phyloP scores from a whole-genome alignment of 2,797 vertebrate species.

The Scleropages formosus region DNA sequence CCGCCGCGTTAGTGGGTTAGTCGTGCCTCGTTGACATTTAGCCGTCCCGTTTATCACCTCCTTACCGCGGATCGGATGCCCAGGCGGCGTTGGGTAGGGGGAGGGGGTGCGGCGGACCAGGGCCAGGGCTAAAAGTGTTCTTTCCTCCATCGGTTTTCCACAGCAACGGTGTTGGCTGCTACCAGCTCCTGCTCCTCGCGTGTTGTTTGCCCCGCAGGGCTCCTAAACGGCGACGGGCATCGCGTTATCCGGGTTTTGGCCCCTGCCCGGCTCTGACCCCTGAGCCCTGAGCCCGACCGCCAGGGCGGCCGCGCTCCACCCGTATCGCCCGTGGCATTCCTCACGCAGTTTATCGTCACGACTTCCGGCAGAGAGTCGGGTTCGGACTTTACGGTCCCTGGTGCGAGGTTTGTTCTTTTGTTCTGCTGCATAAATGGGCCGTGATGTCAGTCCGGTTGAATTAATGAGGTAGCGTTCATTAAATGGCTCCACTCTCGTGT shows the following conservation, averaged over 20 bases:
- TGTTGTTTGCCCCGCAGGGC: not conserved
- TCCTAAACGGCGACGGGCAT: too few species aligned
- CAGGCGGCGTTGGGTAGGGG: too few species aligned
- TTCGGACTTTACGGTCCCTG: not conserved
- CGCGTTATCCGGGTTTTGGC: too few species aligned
- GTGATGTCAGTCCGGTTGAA: conserved; percentile 35
- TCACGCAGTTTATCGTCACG: conserved; percentile 25
- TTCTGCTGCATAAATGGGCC: conserved; percentile 26
- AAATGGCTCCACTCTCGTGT: conserved; percentile 35
- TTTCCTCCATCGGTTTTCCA: not conserved
- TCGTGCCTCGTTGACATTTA: too few species aligned
- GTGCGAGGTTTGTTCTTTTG: conserved; percentile 33
- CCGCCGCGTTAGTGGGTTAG: too few species aligned
- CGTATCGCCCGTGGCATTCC: conserved; percentile 33
- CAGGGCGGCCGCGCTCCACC: conserved; percentile 40
- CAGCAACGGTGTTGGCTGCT: not conserved
- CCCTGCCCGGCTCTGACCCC: conserved; percentile 24
- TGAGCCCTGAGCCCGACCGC: conserved; percentile 37
- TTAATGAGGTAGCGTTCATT: conserved; percentile 49
- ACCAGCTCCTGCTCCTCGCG: not conserved
- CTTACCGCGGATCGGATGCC: too few species aligned
- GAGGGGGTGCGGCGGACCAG: too few species aligned
- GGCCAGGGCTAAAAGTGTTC: too few species aligned
- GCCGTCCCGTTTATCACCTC: too few species aligned
- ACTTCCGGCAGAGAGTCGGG: not conserved